These are phyloP conservation scores for Plagiodera versicolora DNA, from an alignment of 2,888 invertebrate species.

Conservation along the genomic window DNA sequence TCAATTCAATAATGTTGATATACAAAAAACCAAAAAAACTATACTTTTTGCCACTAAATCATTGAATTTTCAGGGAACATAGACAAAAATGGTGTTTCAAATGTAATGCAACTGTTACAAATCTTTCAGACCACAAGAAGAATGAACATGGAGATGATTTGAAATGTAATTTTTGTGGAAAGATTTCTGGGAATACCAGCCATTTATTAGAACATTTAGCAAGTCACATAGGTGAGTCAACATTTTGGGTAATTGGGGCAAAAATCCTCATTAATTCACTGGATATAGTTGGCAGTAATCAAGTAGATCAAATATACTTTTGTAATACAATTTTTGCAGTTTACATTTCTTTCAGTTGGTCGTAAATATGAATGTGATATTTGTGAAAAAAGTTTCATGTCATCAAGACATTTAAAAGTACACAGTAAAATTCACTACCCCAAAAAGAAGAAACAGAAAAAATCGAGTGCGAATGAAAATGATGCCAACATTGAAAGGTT, in stretches of 20 bases:
- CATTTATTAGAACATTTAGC: slow-evolving; percentile 46
- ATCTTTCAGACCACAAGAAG: slow-evolving; percentile 36
- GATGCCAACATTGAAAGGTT: too few relatives aligned
- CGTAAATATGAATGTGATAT: slow-evolving; percentile 36
- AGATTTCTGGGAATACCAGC: slow-evolving; percentile 37
- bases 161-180: slow-evolving; percentile 45
- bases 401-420: slow-evolving; percentile 36
- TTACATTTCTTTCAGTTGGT: slow-evolving; percentile 31
- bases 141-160: slow-evolving; percentile 35
- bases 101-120: slow-evolving; percentile 41
- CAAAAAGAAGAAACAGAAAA: too few relatives aligned
- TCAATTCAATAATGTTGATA: too few relatives aligned
- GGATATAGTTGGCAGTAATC: too few relatives aligned
- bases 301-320: too few relatives aligned
- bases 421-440: slow-evolving; percentile 38
- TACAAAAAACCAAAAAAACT: too few relatives aligned
- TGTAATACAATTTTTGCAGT: too few relatives aligned
- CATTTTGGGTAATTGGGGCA: too few relatives aligned
- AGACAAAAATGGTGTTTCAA: slow-evolving; percentile 44
- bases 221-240: slow-evolving; percentile 43
- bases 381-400: slow-evolving; percentile 42
- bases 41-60: too few relatives aligned
- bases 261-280: too few relatives aligned
- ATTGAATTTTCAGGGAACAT: slow-evolving; percentile 40
- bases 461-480: too few relatives aligned